Evolutionary conservation across 1,140 invertebrate species (phyloP).

Genomic region (Atta cephalotes): DNA sequence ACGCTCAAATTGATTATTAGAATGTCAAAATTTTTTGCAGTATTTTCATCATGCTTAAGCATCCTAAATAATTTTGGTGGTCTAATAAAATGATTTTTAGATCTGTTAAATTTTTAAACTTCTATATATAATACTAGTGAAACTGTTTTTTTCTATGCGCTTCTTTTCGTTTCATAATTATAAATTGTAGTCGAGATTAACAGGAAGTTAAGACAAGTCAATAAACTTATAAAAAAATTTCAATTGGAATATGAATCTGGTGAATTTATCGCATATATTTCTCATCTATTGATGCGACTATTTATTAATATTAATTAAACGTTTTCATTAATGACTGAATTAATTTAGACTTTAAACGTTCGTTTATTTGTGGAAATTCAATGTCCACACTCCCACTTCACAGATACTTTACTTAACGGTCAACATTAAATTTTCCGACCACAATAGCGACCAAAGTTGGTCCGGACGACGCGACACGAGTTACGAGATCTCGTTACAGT

Average conservation of each 20-base stretch:
- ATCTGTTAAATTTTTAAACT: too few species aligned
- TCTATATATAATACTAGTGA: too few species aligned
- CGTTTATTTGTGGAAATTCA: not conserved
- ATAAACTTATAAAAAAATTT: not conserved
- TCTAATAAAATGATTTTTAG: too few species aligned
- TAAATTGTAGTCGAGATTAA: not conserved
- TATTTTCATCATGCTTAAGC: too few species aligned
- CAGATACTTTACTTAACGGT: constrained; percentile 64
- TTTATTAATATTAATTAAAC: not conserved
- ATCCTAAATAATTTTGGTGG: too few species aligned
- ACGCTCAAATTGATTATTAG: too few species aligned
- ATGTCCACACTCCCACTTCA: not conserved
- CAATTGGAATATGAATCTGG: not conserved
- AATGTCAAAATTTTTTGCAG: too few species aligned
- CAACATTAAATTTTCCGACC: constrained; percentile 69
- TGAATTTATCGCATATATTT: not conserved
- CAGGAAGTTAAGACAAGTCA: not conserved
- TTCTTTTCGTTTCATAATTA: not conserved
- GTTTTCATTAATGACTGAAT: not conserved
- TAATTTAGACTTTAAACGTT: not conserved
- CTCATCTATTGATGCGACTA: not conserved
- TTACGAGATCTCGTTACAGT: constrained; percentile 75
- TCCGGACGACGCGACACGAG: constrained; percentile 66
- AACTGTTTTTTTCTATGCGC: too few species aligned
- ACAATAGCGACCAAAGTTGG: constrained; percentile 68